Evolutionary conservation across 2,797 vertebrate genomes (phyloP).

Genomic region (Adrianichthys oophorus): DNA sequence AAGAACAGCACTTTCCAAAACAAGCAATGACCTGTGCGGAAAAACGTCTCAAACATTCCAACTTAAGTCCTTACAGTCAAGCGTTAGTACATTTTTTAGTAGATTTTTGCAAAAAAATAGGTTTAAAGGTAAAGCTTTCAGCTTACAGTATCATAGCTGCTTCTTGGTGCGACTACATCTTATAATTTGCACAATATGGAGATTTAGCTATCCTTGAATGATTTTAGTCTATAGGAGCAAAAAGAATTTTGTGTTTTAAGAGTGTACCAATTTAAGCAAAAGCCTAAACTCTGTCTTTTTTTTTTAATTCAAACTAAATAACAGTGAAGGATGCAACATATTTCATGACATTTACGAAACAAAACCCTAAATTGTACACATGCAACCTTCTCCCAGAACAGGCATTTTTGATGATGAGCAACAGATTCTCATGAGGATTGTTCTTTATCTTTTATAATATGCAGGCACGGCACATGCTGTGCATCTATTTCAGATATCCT

Average conservation of each 20-base stretch:
- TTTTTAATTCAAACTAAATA: not conserved
- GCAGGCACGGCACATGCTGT: not conserved
- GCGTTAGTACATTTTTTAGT: too few relatives aligned
- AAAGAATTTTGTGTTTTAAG: not conserved
- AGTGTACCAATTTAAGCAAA: not conserved
- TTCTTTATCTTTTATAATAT: too few relatives aligned
- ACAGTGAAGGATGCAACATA: too few relatives aligned
- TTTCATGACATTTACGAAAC: too few relatives aligned
- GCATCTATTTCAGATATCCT: conserved; percentile 11
- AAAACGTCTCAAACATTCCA: not conserved
- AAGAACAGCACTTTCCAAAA: not conserved
- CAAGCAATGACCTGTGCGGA: not conserved
- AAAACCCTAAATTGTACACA: too few relatives aligned
- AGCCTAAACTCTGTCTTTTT: not conserved
- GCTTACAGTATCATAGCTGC: not conserved
- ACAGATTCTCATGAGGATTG: too few relatives aligned
- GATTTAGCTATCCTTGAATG: not conserved
- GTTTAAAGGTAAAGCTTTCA: too few relatives aligned
- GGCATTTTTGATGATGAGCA: not conserved
- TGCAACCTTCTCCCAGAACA: not conserved
- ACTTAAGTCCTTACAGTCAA: not conserved
- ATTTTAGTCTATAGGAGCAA: not conserved
- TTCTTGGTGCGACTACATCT: not conserved
- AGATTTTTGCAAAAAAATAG: too few relatives aligned
- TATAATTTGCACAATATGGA: not conserved